A percentile compares a stretch with the other conserved stretches of the same genome.
These are phyloP conservation scores for Ailurus styani DNA, from an alignment of 2,113 vertebrate genomes.

Conservation along the genomic window DNA sequence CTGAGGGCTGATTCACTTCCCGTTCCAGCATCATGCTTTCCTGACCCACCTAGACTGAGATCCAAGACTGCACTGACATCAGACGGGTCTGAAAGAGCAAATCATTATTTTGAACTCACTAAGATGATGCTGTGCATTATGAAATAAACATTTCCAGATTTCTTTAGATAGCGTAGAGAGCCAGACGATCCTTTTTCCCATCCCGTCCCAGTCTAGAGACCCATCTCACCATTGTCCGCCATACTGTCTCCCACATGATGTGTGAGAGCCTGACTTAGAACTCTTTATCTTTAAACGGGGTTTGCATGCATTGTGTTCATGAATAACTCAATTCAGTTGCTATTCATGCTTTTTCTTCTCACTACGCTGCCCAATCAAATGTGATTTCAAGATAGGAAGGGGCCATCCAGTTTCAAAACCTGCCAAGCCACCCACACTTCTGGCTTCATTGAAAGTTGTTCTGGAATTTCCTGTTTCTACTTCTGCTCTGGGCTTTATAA, in stretches of 20 bases:
- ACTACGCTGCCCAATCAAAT: neutral
- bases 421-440: neutral
- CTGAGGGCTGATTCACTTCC: neutral
- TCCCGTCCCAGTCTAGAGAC: neutral
- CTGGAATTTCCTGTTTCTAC: neutral
- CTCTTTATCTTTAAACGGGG: neutral
- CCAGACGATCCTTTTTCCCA: neutral
- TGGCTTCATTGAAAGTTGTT: neutral
- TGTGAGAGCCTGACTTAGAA: neutral
- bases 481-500: neutral
- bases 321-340: neutral
- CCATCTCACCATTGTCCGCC: neutral
- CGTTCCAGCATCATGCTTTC: neutral
- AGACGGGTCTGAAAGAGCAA: neutral
- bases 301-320: neutral
- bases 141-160: neutral
- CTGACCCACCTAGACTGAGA: neutral
- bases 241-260: rapidly evolving
- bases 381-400: neutral
- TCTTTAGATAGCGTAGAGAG: neutral
- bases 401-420: neutral
- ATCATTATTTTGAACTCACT: neutral
- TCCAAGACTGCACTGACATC: neutral
- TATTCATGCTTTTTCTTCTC: neutral
- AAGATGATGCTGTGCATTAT: neutral